phyloP scores from a whole-genome alignment of 2,888 invertebrate species.

The Eucera pruinosa region DNA sequence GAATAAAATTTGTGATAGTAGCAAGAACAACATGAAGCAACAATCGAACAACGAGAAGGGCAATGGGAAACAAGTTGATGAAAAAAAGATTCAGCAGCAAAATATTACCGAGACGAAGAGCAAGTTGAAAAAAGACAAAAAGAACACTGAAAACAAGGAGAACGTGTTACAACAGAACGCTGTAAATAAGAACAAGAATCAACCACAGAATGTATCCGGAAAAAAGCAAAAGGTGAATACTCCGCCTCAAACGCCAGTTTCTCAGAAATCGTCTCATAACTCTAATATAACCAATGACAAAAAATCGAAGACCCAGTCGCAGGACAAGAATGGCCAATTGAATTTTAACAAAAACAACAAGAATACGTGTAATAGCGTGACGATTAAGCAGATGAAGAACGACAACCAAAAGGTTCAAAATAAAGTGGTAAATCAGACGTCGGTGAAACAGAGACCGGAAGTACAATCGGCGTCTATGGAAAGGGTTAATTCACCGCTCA shows the following conservation, averaged over 20 bases:
- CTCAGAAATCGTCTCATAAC: conserved; percentile 55
- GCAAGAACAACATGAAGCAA: conserved; percentile 74
- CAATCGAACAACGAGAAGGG: conserved; percentile 73
- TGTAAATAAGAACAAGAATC: conserved; percentile 70
- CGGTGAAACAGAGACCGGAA: conserved; percentile 66
- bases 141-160: conserved; percentile 79
- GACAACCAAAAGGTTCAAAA: conserved; percentile 73
- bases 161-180: conserved; percentile 71
- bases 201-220: conserved; percentile 55
- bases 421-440: conserved; percentile 56
- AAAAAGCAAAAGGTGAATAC: conserved; percentile 69
- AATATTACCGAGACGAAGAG: conserved; percentile 70
- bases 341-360: conserved; percentile 33
- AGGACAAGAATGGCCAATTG: conserved; percentile 55
- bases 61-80: conserved; percentile 72
- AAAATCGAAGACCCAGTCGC: conserved; percentile 60
- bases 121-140: conserved; percentile 81
- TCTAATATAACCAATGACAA: conserved; percentile 46
- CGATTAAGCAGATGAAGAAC: conserved; percentile 63
- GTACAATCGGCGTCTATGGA: conserved; percentile 62
- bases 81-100: conserved; percentile 70
- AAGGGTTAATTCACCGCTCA: conserved; percentile 71
- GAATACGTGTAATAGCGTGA: background rate
- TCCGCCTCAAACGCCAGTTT: conserved; percentile 55
- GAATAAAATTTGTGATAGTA: conserved; percentile 60